Evolutionary conservation across 2,888 invertebrate genomes (phyloP), one percentile per base, ranked within the genome.

Genomic region (Trichopoda pennipes): DNA sequence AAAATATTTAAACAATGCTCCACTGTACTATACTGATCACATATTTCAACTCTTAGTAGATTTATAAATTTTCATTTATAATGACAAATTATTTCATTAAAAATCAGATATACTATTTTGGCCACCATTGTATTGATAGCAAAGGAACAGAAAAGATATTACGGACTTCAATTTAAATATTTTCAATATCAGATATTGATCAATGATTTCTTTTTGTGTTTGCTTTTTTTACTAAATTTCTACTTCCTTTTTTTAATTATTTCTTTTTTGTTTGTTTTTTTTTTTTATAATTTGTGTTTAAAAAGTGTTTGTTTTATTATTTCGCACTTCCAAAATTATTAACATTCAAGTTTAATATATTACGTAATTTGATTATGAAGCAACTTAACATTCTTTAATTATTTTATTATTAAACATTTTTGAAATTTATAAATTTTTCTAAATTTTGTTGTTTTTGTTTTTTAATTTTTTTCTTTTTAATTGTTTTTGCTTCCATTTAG

Each of bases 401-500:
- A 16, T 44, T 53, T 42, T 32, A 16, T 44, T 49, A 12, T 58
- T 49, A 38, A 10, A 38, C 12, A 38, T 55, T 75, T 28, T 53
- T 53, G 53, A 23, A 42, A 47, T 69, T 64, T 16, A 60, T 56
- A 58, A 42, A 9, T 47, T 51, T 35, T 63, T 32, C 12, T 53
- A 51, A 38, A 60, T 69, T 28, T 8, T 28, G 56, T 44, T 68
- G 17, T 35, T 23, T 12, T 51, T 80, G 56, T 32, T 44, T 58
- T 80, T 51, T 44, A 60, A 51, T 19, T 63, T 17, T 63, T 10
- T n/a, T 44, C 35, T 55, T 38, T 56, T 47, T 35, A 35, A 44
- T 72, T 35, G 23, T 16, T 21, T 49, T 21, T 60, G 53, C 82
- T 35, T 44, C 79, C 79, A 58, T 61, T 72, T 79, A 61, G 79